Conservation (phyloP, 2,888 invertebrate species). For the Nesidiocoris tenuis region DNA sequence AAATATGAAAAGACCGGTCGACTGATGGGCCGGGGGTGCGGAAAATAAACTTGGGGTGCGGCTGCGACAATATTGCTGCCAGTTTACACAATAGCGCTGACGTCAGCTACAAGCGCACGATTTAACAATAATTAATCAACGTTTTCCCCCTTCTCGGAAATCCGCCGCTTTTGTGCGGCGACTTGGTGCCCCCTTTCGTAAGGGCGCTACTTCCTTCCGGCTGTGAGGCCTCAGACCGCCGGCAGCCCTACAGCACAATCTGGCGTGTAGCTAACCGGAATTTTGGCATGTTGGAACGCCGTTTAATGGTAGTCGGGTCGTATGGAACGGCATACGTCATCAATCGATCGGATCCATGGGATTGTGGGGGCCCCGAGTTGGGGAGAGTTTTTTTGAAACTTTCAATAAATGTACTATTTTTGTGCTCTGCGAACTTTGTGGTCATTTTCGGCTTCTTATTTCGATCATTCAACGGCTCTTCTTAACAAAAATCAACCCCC, state of each 20-base stretch:
- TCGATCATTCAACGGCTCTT: no score
- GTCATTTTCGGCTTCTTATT: no score
- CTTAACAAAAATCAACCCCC: no score
- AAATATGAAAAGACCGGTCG: not conserved
- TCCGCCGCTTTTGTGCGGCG: constrained; percentile 16
- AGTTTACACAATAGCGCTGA: not conserved
- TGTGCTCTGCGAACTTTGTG: no score
- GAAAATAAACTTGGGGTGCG: not conserved
- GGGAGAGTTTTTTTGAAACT: no score
- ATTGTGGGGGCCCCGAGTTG: no score
- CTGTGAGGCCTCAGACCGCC: not conserved
- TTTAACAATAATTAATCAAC: constrained; percentile 45
- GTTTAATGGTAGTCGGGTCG: no score
- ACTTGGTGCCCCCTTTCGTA: not conserved
- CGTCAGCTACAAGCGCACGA: constrained; percentile 37
- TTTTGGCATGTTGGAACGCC: not conserved
- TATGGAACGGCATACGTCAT: no score
- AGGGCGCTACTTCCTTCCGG: not conserved
- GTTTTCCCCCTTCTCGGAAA: constrained; percentile 23
- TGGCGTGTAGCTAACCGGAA: not conserved
- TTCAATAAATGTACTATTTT: no score
- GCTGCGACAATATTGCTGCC: not conserved
- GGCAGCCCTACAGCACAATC: not conserved
- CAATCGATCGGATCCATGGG: no score
- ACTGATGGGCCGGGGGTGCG: no score